phyloP scores from a whole-genome alignment of 1,140 invertebrate species.

The Eriosoma lanigerum region DNA sequence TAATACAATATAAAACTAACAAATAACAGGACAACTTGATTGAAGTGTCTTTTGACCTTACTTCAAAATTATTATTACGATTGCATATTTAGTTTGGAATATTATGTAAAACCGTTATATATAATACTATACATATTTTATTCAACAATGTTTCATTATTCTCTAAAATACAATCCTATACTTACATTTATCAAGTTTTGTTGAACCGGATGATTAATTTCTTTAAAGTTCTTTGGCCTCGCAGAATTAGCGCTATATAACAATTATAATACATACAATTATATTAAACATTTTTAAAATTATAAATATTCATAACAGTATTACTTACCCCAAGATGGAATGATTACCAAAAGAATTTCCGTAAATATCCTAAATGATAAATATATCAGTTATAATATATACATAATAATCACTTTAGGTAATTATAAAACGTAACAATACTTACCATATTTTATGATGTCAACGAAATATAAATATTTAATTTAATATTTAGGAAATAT shows the following conservation, averaged over 20 bases:
- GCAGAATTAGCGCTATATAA: neutral
- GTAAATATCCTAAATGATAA: neutral
- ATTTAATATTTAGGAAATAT: no score
- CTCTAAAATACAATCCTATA: no score
- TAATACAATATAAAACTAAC: no score
- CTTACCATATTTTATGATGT: constrained; percentile 11
- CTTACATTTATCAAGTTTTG: constrained; percentile 34
- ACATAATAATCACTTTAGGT: neutral
- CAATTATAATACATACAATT: neutral
- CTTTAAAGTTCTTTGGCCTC: constrained; percentile 31
- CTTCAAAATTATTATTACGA: no score
- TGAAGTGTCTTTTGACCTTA: no score
- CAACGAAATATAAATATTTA: no score
- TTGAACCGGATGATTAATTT: constrained; percentile 37
- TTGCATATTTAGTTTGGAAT: no score
- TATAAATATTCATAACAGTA: neutral
- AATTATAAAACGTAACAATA: neutral
- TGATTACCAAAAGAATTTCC: constrained; percentile 1
- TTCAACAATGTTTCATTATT: no score
- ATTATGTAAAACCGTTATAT: no score
- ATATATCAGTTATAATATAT: neutral
- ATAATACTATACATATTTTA: no score
- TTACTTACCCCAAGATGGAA: constrained; percentile 32
- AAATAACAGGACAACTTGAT: no score
- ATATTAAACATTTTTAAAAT: neutral